These are phyloP conservation scores for Eupeodes latifasciatus DNA, from an alignment of 2,888 invertebrate genomes.

Conservation along the genomic window DNA sequence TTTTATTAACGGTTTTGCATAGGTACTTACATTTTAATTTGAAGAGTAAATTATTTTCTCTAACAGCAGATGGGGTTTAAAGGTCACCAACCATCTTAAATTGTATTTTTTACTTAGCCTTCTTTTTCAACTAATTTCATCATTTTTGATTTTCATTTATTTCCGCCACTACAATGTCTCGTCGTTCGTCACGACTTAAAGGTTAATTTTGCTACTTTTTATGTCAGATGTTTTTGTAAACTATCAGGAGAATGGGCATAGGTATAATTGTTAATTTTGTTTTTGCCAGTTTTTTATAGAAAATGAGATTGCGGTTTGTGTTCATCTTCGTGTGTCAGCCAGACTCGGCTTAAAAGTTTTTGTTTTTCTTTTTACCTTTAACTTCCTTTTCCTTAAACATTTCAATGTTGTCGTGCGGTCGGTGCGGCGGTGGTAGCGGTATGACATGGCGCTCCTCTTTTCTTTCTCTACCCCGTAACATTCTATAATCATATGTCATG, in stretches of 20 bases:
- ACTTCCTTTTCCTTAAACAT: slow-evolving; percentile 48
- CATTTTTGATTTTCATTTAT: background rate
- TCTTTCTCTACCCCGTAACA: background rate
- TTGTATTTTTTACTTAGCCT: background rate
- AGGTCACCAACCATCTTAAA: background rate
- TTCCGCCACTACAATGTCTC: background rate
- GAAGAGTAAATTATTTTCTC: no score
- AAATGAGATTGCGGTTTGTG: slow-evolving; percentile 55
- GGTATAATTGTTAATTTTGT: background rate
- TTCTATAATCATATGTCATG: background rate
- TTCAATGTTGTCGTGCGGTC: background rate
- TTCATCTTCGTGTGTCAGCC: slow-evolving; percentile 38
- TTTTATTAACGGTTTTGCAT: no score
- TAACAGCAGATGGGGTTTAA: background rate
- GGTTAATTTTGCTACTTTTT: background rate
- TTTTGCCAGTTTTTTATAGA: background rate
- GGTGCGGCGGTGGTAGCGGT: background rate
- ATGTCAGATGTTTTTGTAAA: background rate
- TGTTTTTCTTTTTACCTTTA: slow-evolving; percentile 32
- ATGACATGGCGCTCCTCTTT: background rate
- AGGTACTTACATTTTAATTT: no score
- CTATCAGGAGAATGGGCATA: background rate
- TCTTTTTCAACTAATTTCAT: background rate
- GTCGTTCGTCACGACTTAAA: background rate
- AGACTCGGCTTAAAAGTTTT: slow-evolving; percentile 24